phyloP scores from a whole-genome alignment of 2,113 vertebrate species.

The Tupaia tana region DNA sequence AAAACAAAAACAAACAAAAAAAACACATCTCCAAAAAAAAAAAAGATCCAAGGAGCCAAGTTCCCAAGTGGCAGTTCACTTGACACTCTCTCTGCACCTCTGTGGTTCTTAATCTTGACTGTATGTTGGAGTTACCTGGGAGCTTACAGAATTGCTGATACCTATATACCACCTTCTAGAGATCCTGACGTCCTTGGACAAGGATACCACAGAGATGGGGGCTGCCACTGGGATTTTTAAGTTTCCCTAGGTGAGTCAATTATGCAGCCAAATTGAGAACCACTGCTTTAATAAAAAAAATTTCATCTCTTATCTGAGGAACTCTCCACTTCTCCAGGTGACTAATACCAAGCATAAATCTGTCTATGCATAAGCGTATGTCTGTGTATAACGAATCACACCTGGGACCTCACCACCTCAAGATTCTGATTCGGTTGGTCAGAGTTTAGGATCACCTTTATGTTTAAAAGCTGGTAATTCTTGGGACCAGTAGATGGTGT shows the following conservation, averaged over 20 bases:
- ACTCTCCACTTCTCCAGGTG: not conserved
- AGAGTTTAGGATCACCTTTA: not conserved
- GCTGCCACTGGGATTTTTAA: too few species aligned
- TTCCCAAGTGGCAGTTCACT: not conserved
- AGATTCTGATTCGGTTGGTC: not conserved
- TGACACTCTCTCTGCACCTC: not conserved
- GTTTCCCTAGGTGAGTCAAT: not conserved
- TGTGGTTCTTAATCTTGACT: not conserved
- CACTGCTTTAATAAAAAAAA: constrained; percentile 1
- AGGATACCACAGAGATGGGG: too few species aligned
- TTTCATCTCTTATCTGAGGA: not conserved
- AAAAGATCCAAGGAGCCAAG: not conserved
- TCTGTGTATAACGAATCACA: not conserved
- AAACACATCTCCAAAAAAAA: too few species aligned
- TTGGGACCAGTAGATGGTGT: too few species aligned
- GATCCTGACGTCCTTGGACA: not conserved
- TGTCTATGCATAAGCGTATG: not conserved
- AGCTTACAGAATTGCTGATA: not conserved
- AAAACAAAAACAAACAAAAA: too few species aligned
- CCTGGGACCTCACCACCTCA: not conserved
- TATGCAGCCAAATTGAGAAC: not conserved
- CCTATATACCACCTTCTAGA: not conserved
- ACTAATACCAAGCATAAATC: not conserved
- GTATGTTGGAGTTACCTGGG: not conserved
- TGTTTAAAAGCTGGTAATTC: constrained; percentile 8